These are phyloP conservation scores for Sesamia nonagrioides DNA, from an alignment of 1,140 invertebrate genomes.

Conservation along the genomic window DNA sequence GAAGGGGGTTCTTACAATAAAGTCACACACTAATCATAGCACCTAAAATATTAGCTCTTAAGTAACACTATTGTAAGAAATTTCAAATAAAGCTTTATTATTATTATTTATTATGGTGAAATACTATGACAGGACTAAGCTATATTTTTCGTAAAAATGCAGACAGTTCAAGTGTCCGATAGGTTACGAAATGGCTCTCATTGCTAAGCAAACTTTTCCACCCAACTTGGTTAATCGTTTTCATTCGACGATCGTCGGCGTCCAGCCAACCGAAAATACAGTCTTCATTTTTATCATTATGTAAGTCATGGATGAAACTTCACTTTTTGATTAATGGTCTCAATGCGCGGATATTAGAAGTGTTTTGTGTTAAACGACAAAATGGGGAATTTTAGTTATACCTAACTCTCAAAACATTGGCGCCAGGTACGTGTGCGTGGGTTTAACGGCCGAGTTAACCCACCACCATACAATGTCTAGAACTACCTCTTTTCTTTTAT, in stretches of 20 bases:
- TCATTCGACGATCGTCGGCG: neutral
- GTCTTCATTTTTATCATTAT: neutral
- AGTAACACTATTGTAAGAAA: too few relatives aligned
- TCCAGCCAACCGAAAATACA: neutral
- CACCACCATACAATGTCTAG: neutral
- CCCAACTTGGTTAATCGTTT: neutral
- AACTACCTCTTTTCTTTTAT: neutral
- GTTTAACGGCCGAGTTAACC: neutral
- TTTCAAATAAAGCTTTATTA: too few relatives aligned
- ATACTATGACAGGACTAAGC: neutral
- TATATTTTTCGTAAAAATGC: neutral
- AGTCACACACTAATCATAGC: too few relatives aligned
- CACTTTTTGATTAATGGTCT: slow-evolving; percentile 23
- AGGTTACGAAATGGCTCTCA: too few relatives aligned
- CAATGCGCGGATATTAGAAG: slow-evolving; percentile 16
- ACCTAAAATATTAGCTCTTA: too few relatives aligned
- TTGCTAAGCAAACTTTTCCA: neutral
- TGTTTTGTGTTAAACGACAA: neutral
- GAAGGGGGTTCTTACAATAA: too few relatives aligned
- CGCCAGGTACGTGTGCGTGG: neutral
- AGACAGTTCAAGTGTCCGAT: neutral
- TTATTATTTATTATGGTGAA: too few relatives aligned
- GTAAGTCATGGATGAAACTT: slow-evolving; percentile 9
- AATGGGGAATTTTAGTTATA: neutral
- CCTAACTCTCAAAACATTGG: too few relatives aligned